Evolutionary conservation across 1,140 invertebrate genomes (phyloP).

Genomic region (Geopemphigus sp.): DNA sequence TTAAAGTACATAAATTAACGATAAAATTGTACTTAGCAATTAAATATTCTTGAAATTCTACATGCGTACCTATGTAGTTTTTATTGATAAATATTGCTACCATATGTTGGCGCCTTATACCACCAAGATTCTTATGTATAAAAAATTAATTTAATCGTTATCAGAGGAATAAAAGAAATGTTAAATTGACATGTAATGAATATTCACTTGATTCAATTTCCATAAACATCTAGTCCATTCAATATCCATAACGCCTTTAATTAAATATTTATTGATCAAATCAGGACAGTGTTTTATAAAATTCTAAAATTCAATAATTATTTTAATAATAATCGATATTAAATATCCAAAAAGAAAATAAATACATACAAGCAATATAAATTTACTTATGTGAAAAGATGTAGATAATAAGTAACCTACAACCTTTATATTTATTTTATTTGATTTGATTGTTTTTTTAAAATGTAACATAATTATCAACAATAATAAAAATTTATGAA

Average conservation of each 20-base stretch:
- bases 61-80: background rate
- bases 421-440: constrained; percentile 23
- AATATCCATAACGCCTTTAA: constrained; percentile 37
- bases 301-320: constrained; percentile 26
- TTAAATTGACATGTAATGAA: no score
- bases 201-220: constrained; percentile 32
- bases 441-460: background rate
- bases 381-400: constrained; percentile 8
- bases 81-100: constrained; percentile 29
- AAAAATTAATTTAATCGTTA: background rate
- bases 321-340: background rate
- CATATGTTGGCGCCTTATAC: background rate
- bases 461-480: background rate
- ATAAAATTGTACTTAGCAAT: background rate
- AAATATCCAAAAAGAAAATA: background rate
- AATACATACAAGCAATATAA: background rate
- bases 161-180: no score
- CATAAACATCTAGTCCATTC: constrained; percentile 38
- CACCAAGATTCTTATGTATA: constrained; percentile 8
- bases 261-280: background rate
- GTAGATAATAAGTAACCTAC: constrained; percentile 6
- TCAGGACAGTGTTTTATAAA: background rate
- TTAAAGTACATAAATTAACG: background rate
- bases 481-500: background rate
- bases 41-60: constrained; percentile 27